These are phyloP conservation scores for Lottia scabra DNA, from an alignment of 2,888 invertebrate species.

Conservation along the genomic window DNA sequence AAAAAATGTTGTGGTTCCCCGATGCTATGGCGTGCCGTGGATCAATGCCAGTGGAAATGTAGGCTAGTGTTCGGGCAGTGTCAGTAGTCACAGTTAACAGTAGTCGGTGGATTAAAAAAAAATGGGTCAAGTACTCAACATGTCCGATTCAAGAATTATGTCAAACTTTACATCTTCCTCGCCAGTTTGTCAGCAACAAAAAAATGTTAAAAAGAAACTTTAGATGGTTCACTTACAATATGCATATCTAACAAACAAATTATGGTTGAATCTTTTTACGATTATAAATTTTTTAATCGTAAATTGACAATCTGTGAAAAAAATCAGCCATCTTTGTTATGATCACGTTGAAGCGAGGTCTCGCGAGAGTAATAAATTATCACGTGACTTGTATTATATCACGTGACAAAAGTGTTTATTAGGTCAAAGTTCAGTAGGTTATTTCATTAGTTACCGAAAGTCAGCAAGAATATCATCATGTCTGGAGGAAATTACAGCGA, in stretches of 20 bases:
- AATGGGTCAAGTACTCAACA: conserved; percentile 5
- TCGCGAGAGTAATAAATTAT: background rate
- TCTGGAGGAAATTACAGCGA: conserved; percentile 33
- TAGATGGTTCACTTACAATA: background rate
- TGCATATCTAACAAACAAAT: conserved; percentile 7
- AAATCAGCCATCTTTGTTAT: conserved; percentile 9
- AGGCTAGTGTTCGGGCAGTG: too few species aligned
- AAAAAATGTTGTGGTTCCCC: too few species aligned
- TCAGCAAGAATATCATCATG: background rate
- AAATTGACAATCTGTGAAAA: background rate
- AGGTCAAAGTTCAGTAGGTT: background rate
- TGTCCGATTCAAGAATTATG: conserved; percentile 36
- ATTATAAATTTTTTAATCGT: background rate
- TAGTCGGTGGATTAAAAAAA: background rate
- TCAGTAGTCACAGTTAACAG: too few species aligned
- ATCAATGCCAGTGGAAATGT: too few species aligned
- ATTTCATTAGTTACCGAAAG: background rate
- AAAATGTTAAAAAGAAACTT: too few species aligned
- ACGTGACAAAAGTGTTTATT: too few species aligned
- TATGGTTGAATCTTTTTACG: too few species aligned
- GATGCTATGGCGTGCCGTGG: too few species aligned
- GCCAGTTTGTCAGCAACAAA: too few species aligned
- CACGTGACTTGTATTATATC: too few species aligned
- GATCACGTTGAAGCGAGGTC: background rate
- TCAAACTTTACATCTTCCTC: conserved; percentile 16